Evolutionary conservation across 2,113 vertebrate species (phyloP).

Genomic region (Calyptommatus sinebrachiatus): DNA sequence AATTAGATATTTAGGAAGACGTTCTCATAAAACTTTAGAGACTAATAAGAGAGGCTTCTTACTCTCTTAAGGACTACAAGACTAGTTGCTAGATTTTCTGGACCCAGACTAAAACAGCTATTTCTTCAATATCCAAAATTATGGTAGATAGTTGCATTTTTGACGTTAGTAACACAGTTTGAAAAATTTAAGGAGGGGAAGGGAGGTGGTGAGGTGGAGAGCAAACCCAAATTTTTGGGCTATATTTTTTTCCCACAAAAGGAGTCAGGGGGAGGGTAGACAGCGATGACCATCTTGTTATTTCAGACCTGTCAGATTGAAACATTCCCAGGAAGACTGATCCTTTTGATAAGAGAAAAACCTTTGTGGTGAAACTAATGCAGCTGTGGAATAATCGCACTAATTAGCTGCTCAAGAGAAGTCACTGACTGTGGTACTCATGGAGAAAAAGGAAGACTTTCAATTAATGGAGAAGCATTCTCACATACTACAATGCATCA

Average conservation of each 20-base stretch:
- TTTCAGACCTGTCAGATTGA: slow-evolving; percentile 85
- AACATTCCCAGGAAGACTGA: slow-evolving; percentile 83
- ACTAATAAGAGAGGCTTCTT: too few species aligned
- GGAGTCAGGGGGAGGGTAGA: slow-evolving; percentile 31
- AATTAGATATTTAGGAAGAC: not conserved
- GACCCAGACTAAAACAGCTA: too few species aligned
- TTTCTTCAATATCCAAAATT: not conserved
- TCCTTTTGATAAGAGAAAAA: slow-evolving; percentile 88
- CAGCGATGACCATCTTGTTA: slow-evolving; percentile 67
- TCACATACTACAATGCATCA: slow-evolving; percentile 58
- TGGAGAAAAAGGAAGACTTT: slow-evolving; percentile 57
- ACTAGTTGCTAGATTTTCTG: too few species aligned
- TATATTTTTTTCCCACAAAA: slow-evolving; percentile 36
- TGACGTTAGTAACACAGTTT: not conserved
- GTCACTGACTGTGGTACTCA: slow-evolving; percentile 73
- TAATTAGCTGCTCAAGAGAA: slow-evolving; percentile 92
- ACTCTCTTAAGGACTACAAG: too few species aligned
- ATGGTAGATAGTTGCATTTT: not conserved
- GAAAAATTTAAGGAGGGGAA: not conserved
- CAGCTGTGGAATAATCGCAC: slow-evolving; percentile 95
- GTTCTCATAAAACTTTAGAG: too few species aligned
- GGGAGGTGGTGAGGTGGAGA: not conserved
- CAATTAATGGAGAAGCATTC: slow-evolving; percentile 74
- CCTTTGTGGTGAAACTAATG: slow-evolving; percentile 81
- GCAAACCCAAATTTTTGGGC: slow-evolving; percentile 49